phyloP scores from a whole-genome alignment of 2,113 vertebrate species.

The Chloebia gouldiae region DNA sequence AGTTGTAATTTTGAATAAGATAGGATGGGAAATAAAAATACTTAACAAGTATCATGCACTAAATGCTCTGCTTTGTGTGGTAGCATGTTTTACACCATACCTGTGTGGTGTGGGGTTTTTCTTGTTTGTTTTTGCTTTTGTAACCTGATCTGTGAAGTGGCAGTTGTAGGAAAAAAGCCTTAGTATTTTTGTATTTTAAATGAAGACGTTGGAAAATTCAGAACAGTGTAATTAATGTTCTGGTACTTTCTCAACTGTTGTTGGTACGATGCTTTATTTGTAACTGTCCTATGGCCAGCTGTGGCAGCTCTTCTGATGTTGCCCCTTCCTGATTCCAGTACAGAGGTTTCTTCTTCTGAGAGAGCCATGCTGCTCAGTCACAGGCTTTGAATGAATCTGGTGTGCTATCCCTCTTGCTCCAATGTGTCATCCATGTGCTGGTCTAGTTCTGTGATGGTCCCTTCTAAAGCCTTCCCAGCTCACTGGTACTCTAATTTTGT shows the following conservation, averaged over 20 bases:
- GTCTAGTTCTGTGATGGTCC: constrained; percentile 81
- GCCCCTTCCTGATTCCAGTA: neutral
- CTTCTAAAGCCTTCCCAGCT: constrained; percentile 61
- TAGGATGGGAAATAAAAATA: neutral
- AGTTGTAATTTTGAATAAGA: neutral
- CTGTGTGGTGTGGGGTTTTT: neutral
- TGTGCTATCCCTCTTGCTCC: neutral
- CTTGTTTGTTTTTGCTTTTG: neutral
- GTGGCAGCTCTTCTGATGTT: neutral
- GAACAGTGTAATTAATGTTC: neutral
- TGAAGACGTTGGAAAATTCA: neutral
- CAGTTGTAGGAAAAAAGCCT: neutral
- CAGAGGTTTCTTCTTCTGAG: constrained; percentile 34
- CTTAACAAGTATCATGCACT: neutral
- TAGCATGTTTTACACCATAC: neutral
- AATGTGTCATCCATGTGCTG: constrained; percentile 58
- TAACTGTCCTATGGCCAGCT: neutral
- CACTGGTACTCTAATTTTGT: neutral
- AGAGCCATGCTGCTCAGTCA: neutral
- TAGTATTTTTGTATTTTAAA: neutral
- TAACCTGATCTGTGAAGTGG: neutral
- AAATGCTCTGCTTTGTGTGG: neutral
- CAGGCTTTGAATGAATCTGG: neutral
- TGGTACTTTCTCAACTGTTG: neutral
- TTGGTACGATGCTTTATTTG: neutral